These are phyloP conservation scores for Castor canadensis DNA, from an alignment of 2,113 vertebrate genomes.

Conservation along the genomic window DNA sequence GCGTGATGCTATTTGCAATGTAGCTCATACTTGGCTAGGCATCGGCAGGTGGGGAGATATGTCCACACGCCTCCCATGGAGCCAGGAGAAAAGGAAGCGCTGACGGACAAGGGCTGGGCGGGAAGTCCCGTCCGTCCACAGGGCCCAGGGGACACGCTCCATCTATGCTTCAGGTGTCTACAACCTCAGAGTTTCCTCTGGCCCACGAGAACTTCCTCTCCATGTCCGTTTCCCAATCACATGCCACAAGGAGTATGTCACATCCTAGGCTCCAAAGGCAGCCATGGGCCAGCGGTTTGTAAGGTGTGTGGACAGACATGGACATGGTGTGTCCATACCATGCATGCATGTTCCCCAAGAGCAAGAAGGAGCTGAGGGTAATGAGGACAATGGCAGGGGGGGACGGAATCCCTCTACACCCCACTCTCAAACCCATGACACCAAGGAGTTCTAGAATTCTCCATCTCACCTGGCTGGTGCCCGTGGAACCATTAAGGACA, in stretches of 20 bases:
- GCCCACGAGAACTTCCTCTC: too few species aligned
- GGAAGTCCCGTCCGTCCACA: too few species aligned
- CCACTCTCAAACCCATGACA: neutral
- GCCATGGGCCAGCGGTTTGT: neutral
- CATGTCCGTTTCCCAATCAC: too few species aligned
- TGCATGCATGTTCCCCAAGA: neutral
- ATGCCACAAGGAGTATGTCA: fast-evolving
- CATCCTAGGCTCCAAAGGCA: too few species aligned
- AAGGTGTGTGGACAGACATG: neutral
- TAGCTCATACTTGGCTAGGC: neutral
- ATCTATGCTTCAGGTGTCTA: too few species aligned
- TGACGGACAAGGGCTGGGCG: too few species aligned
- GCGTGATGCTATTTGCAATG: neutral
- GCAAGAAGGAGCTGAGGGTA: neutral
- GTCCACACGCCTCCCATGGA: neutral
- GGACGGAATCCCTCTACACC: neutral
- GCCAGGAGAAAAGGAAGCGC: too few species aligned
- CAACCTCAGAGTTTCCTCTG: neutral
- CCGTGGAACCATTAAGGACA: neutral
- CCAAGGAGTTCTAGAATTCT: neutral
- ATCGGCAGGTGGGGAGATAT: too few species aligned
- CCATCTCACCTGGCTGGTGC: neutral
- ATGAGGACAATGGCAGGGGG: too few species aligned
- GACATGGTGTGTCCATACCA: neutral
- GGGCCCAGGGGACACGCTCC: neutral